A percentile compares a stretch with the other conserved stretches of the same genome.
Conservation (phyloP, 1,140 invertebrate species). For the Trichonephila inaurata region DNA sequence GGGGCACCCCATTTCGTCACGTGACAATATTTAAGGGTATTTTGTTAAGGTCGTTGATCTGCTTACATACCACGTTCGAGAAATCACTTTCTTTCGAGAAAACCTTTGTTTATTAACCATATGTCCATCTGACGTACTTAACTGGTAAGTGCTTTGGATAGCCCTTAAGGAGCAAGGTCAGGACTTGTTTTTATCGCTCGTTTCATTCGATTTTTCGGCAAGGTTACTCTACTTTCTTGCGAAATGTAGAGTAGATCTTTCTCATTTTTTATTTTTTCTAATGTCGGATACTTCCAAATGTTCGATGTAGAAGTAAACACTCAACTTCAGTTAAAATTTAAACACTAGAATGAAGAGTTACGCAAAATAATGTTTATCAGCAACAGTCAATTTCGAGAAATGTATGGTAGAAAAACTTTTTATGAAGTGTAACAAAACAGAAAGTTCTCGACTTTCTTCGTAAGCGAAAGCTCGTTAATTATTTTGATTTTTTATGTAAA, state of each 20-base stretch:
- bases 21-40: neutral
- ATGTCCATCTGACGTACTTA: neutral
- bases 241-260: neutral
- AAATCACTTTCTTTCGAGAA: neutral
- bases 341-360: too few relatives aligned
- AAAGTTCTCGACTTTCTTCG: too few relatives aligned
- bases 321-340: too few relatives aligned
- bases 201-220: neutral
- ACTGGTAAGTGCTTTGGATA: neutral
- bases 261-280: neutral
- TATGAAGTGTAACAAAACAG: too few relatives aligned
- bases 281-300: too few relatives aligned
- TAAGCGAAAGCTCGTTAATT: too few relatives aligned
- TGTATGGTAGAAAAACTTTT: too few relatives aligned
- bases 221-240: neutral
- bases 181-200: neutral
- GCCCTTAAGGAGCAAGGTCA: neutral
- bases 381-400: too few relatives aligned
- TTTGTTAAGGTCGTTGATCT: constrained; percentile 20
- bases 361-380: too few relatives aligned
- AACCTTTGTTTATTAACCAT: neutral
- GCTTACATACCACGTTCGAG: neutral
- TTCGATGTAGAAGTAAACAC: too few relatives aligned
- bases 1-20: neutral
- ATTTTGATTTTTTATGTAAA: too few relatives aligned